Conservation (phyloP, 2,113 vertebrate species). For the Triplophysa rosa region DNA sequence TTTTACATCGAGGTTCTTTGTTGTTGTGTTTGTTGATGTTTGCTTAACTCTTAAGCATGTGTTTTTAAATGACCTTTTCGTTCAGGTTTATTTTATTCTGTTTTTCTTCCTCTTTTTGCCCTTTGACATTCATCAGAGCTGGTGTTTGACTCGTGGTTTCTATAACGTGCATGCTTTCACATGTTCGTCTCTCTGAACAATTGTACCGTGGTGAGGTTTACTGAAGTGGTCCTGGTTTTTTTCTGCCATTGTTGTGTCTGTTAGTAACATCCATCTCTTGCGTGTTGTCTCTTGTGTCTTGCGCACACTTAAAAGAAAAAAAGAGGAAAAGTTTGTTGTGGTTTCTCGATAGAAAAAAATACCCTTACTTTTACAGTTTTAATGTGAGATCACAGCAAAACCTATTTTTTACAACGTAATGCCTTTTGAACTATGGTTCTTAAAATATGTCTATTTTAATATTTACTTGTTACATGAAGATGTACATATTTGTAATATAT, state of each 20-base stretch:
- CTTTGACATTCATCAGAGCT: slow-evolving; percentile 77
- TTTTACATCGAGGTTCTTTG: slow-evolving; percentile 77
- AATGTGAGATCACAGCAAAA: slow-evolving; percentile 86
- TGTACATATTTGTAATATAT: slow-evolving; percentile 99
- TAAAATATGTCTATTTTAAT: slow-evolving; percentile 99
- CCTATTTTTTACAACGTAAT: slow-evolving; percentile 90
- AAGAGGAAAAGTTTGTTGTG: slow-evolving; percentile 63
- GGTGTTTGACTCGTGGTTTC: slow-evolving; percentile 79
- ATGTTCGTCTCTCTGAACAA: slow-evolving; percentile 74
- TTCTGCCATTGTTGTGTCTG: slow-evolving; percentile 70
- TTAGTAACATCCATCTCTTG: slow-evolving; percentile 70
- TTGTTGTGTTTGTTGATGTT: slow-evolving; percentile 77
- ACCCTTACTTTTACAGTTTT: slow-evolving; percentile 76
- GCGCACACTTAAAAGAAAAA: slow-evolving; percentile 70
- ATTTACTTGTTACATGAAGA: slow-evolving; percentile 91
- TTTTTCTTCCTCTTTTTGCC: slow-evolving; percentile 44
- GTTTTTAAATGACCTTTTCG: slow-evolving; percentile 64
- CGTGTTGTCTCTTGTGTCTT: slow-evolving; percentile 81
- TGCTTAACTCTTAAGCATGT: slow-evolving; percentile 83
- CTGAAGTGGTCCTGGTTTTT: slow-evolving; percentile 72
- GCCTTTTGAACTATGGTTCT: slow-evolving; percentile 97
- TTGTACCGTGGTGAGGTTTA: slow-evolving; percentile 75
- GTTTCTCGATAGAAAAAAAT: slow-evolving; percentile 74
- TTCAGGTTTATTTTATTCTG: slow-evolving; percentile 63
- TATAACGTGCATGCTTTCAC: slow-evolving; percentile 89